A percentile compares a stretch with the other conserved stretches of the same genome.
phyloP scores from a whole-genome alignment of 2,113 vertebrate genomes.

The Oncorhynchus nerka region DNA sequence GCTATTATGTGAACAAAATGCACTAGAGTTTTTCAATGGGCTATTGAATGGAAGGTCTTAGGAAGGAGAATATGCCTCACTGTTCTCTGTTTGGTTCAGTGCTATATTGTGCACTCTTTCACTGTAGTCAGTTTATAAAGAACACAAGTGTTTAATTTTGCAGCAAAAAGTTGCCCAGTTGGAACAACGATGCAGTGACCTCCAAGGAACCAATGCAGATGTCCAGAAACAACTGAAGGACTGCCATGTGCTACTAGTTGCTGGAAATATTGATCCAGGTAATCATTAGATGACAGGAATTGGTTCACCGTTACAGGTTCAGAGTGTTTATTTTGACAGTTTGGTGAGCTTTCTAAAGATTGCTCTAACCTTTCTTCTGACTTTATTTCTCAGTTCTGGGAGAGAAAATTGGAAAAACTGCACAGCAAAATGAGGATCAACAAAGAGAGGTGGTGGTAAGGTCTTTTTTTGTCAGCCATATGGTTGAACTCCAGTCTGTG shows the following conservation, averaged over 20 bases:
- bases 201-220: neutral
- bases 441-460: constrained; percentile 68
- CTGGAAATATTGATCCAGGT: neutral
- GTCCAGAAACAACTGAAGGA: neutral
- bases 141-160: neutral
- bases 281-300: neutral
- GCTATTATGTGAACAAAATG: too few relatives aligned
- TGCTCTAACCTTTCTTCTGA: too few relatives aligned
- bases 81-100: too few relatives aligned
- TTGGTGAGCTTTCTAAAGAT: too few relatives aligned
- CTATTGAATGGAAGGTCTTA: too few relatives aligned
- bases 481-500: constrained; percentile 13
- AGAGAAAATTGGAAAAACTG: constrained; percentile 55
- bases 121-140: too few relatives aligned
- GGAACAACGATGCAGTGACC: neutral
- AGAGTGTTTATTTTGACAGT: too few relatives aligned
- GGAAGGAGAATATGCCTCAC: too few relatives aligned
- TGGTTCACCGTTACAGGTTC: too few relatives aligned
- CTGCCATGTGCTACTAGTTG: neutral
- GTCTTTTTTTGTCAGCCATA: neutral
- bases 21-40: too few relatives aligned
- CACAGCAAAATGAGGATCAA: constrained; percentile 53
- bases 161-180: neutral
- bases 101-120: too few relatives aligned
- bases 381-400: constrained; percentile 62